Evolutionary conservation across 1,140 invertebrate genomes (phyloP), one percentile per base, ranked within the genome.

Genomic region (Drosophila miranda): DNA sequence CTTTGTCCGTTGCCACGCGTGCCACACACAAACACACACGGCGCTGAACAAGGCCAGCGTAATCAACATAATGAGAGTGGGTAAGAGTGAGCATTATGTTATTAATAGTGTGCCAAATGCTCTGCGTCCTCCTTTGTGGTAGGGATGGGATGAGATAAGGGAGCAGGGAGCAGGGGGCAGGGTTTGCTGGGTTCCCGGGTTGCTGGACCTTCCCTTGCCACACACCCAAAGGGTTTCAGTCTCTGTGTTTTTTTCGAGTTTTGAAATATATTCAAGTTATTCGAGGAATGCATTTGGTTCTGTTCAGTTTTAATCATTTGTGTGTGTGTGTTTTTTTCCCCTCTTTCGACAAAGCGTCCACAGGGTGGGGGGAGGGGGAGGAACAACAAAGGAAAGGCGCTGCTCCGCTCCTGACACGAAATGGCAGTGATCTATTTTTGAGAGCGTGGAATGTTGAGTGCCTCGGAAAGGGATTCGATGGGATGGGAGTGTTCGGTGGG

Each of bases 91-190:
- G 77, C 77, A 80, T 86, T 80, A 84, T 83, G 57, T 56, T 81
- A 62, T 81, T 84, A 86, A 86, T 84, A 84, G 81, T 86, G 81
- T 74, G 77, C 73, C 81, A 84, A 80, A 72, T 86, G 77, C 57
- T 56, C 38, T 11, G 16, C 23, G 23, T 59, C 13, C 7, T 30
- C 28, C 28, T 30, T 8, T 52, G 63, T 56, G 55, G 55, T 28
- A 51, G 48, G 72, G 60, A 61, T 75, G 53, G 72, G 63, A 46
- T 13, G 30, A 19, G 41, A 13, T 45, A 26, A 45, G 34, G 34
- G 19, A 34, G 19, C 9, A 3, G 34, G 34, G 2, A 8, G 11
- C 51, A 75, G 79, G 79, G 79, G n/a, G n/a, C n/a, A n/a, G n/a
- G n/a, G n/a, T n/a, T 82, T 75, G 61, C 75, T 56, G 30, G 30